Conservation (phyloP, 2,888 invertebrate species). For the Agonopterix alstromeriana region DNA sequence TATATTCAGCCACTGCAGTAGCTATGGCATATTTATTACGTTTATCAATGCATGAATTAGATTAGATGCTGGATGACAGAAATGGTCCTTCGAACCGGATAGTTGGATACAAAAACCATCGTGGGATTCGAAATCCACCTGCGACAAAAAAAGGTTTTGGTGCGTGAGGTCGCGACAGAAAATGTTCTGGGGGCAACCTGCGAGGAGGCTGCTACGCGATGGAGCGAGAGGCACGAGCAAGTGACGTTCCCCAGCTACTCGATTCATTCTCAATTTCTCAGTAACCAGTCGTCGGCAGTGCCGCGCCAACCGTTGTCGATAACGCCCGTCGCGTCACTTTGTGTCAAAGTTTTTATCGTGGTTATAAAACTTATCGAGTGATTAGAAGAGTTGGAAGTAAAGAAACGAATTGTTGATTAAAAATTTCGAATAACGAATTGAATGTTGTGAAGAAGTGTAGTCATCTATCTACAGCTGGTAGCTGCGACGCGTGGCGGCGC, state of each 20-base stretch:
- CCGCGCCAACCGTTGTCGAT: conserved; percentile 54
- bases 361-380: conserved; percentile 37
- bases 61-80: neutral
- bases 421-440: conserved; percentile 50
- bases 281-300: conserved; percentile 36
- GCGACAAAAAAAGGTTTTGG: conserved; percentile 25
- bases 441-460: conserved; percentile 57
- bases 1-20: conserved; percentile 1
- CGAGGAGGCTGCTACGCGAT: conserved; percentile 15
- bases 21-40: conserved; percentile 5
- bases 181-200: conserved; percentile 30
- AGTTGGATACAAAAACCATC: conserved; percentile 10
- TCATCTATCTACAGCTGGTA: conserved; percentile 8
- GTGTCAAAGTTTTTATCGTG: conserved; percentile 29
- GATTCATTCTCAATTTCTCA: conserved; percentile 54
- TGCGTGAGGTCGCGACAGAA: conserved; percentile 46
- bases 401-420: conserved; percentile 33
- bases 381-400: conserved; percentile 36
- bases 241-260: conserved; percentile 14
- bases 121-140: conserved; percentile 34
- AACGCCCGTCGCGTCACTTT: conserved; percentile 36
- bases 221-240: conserved; percentile 52
- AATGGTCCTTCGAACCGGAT: conserved; percentile 6
- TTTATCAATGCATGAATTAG: conserved; percentile 7
- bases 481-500: conserved; percentile 54